Evolutionary conservation across 2,888 invertebrate species (phyloP).

Genomic region (Icerya purchasi): DNA sequence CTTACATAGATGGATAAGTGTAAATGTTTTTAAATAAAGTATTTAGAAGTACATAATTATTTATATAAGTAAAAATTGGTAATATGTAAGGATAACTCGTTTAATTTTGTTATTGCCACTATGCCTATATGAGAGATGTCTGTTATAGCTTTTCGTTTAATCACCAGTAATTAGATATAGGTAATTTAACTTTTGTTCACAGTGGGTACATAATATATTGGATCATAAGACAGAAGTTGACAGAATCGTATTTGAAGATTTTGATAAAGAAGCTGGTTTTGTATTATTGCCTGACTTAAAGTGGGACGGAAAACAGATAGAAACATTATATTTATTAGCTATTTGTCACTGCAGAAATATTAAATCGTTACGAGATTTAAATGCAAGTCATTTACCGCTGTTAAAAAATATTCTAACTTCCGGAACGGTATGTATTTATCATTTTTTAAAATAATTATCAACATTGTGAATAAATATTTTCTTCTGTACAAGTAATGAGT

Average conservation of each 20-base stretch:
- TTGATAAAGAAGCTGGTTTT: constrained; percentile 58
- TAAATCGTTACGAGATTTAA: constrained; percentile 67
- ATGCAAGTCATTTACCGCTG: constrained; percentile 50
- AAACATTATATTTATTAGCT: constrained; percentile 66
- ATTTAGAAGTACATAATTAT: not conserved
- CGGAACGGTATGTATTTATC: constrained; percentile 38
- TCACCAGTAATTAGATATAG: not conserved
- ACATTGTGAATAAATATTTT: not conserved
- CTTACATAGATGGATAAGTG: no score
- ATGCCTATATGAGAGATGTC: no score
- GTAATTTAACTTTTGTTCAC: constrained; percentile 23
- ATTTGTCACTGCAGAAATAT: constrained; percentile 51
- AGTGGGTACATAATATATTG: constrained; percentile 96
- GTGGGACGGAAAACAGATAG: constrained; percentile 63
- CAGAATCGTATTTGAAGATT: constrained; percentile 61
- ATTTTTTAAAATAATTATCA: no score
- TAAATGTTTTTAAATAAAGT: not conserved
- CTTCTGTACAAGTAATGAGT: no score
- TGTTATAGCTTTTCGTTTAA: no score
- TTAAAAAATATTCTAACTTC: constrained; percentile 57
- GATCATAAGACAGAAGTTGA: constrained; percentile 78
- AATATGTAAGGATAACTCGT: not conserved
- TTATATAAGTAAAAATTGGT: not conserved
- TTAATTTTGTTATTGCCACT: no score
- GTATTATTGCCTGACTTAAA: constrained; percentile 82